Conservation (phyloP, 2,113 vertebrate species). For the Mus spicilegus region DNA sequence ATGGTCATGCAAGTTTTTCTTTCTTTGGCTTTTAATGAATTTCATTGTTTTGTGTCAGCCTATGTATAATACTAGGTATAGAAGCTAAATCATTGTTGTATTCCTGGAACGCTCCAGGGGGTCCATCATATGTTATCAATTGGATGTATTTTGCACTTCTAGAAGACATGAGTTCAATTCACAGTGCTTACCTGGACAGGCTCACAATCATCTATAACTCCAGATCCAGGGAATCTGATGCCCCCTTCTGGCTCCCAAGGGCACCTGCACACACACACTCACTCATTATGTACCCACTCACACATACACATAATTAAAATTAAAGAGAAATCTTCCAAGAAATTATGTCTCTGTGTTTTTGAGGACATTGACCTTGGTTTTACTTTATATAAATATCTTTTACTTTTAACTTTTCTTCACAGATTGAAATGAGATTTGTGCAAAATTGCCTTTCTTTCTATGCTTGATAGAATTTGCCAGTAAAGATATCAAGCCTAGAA, state of each 20-base stretch:
- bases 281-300: not conserved
- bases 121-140: not conserved
- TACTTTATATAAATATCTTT: not conserved
- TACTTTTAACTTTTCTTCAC: not conserved
- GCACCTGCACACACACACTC: not conserved
- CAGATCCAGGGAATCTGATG: not conserved
- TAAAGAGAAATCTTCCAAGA: not conserved
- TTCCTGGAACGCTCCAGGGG: not conserved
- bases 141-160: not conserved
- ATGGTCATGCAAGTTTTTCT: not conserved
- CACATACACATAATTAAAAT: not conserved
- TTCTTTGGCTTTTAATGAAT: not conserved
- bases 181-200: not conserved
- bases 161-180: not conserved
- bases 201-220: not conserved
- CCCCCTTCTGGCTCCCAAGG: not conserved
- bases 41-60: not conserved
- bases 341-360: not conserved
- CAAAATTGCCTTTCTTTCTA: not conserved
- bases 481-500: not conserved
- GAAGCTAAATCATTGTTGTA: slow-evolving; percentile 2
- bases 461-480: not conserved
- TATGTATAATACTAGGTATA: not conserved
- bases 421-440: not conserved
- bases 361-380: not conserved